A percentile compares a stretch with the other conserved stretches of the same genome.
Evolutionary conservation across 2,797 vertebrate species (phyloP).

Genomic region (Emydoidea blandingii): DNA sequence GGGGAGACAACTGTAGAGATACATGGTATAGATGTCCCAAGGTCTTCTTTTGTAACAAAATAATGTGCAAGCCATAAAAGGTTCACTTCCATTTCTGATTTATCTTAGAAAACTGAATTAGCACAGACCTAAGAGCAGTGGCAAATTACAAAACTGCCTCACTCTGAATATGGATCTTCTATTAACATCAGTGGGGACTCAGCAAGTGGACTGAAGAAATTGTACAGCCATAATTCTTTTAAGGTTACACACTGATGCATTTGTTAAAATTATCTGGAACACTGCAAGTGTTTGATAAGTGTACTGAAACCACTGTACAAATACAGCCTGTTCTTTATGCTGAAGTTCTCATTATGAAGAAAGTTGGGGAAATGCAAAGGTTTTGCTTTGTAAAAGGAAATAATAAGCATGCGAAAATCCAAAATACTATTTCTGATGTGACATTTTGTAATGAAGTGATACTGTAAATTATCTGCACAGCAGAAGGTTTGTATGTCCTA

Average conservation of each 20-base stretch:
- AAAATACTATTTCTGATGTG: constrained; percentile 40
- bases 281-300: constrained; percentile 32
- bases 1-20: neutral
- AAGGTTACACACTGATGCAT: neutral
- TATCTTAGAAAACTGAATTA: constrained; percentile 69
- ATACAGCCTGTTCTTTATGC: constrained; percentile 22
- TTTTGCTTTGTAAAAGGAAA: constrained; percentile 34
- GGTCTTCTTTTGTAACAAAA: neutral
- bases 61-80: neutral
- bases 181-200: neutral
- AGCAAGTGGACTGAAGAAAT: neutral
- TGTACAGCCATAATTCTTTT: neutral
- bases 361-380: constrained; percentile 39
- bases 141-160: constrained; percentile 10
- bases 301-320: constrained; percentile 11
- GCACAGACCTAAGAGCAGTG: constrained; percentile 39
- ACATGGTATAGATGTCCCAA: neutral
- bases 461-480: constrained; percentile 31
- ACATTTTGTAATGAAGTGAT: constrained; percentile 49
- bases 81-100: constrained; percentile 10
- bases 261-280: constrained; percentile 65
- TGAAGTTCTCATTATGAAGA: constrained; percentile 37
- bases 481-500: constrained; percentile 42
- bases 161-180: neutral
- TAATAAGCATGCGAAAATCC: constrained; percentile 29